These are phyloP conservation scores for Hippocampus mohnikei DNA, from an alignment of 2,113 vertebrate species.

Conservation along the genomic window DNA sequence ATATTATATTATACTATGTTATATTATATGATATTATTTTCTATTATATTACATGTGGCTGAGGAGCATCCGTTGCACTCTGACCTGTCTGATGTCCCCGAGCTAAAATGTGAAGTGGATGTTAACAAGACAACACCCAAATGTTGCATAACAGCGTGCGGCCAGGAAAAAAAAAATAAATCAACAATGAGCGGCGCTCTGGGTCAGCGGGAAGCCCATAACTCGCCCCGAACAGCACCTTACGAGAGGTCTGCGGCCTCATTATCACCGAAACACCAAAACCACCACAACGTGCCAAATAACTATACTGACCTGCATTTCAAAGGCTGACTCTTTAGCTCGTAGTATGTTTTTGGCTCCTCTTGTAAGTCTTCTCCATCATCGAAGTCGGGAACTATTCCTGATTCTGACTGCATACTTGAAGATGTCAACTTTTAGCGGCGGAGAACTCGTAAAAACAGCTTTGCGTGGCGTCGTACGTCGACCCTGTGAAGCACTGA, in stretches of 20 bases:
- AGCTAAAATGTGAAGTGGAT: conserved; percentile 69
- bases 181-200: background rate
- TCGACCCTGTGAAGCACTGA: conserved; percentile 55
- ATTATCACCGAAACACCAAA: conserved; percentile 53
- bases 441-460: conserved; percentile 5
- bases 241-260: conserved; percentile 13
- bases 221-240: conserved; percentile 4
- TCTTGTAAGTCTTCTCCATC: conserved; percentile 90
- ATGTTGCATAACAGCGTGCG: conserved; percentile 67
- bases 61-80: conserved; percentile 22
- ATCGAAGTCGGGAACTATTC: conserved; percentile 93
- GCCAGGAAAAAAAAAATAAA: conserved; percentile 46
- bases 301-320: conserved; percentile 85
- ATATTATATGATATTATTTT: background rate
- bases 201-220: background rate
- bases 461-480: conserved; percentile 43
- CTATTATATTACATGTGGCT: background rate
- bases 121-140: conserved; percentile 74
- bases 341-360: conserved; percentile 94
- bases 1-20: no score
- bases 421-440: conserved; percentile 51
- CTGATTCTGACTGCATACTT: conserved; percentile 90
- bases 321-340: conserved; percentile 91
- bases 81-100: conserved; percentile 30
- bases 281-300: conserved; percentile 50